A percentile compares a stretch with the other conserved stretches of the same genome.
These are phyloP conservation scores for Perognathus longimembris DNA, from an alignment of 2,113 vertebrate species.

Conservation along the genomic window DNA sequence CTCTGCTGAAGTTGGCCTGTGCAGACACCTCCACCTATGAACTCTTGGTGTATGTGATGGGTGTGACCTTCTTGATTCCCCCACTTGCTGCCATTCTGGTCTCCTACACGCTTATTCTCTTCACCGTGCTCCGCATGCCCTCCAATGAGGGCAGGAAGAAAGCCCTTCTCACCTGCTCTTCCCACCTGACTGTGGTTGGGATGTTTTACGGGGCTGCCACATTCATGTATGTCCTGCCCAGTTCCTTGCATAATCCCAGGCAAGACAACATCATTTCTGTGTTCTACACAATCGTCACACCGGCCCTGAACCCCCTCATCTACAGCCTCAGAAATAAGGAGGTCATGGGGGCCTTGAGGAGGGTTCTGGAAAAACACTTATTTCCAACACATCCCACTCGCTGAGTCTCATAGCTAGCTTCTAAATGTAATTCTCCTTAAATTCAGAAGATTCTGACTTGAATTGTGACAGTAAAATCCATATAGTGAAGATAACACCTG, in stretches of 20 bases:
- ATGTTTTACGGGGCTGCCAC: constrained; percentile 78
- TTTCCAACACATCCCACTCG: not conserved
- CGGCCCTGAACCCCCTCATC: constrained; percentile 57
- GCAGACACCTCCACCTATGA: constrained; percentile 71
- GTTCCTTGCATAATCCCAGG: constrained; percentile 64
- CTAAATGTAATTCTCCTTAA: not conserved
- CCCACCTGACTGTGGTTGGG: constrained; percentile 77
- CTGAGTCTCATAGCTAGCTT: not conserved
- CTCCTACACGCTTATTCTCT: constrained; percentile 75
- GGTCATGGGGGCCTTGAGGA: constrained; percentile 41
- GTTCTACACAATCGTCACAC: constrained; percentile 73
- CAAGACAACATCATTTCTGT: constrained; percentile 76
- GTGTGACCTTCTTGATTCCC: constrained; percentile 60
- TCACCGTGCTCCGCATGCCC: constrained; percentile 66
- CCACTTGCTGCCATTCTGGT: constrained; percentile 67
- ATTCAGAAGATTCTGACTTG: not conserved
- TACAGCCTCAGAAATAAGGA: constrained; percentile 67
- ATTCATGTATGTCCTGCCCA: constrained; percentile 75
- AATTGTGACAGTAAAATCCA: not conserved
- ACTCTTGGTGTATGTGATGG: constrained; percentile 67
- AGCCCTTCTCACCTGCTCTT: constrained; percentile 80
- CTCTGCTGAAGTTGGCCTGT: constrained; percentile 80
- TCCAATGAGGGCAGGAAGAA: constrained; percentile 76
- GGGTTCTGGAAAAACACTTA: constrained; percentile 19
- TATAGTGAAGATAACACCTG: too few relatives aligned